These are phyloP conservation scores for Ornithorhynchus anatinus DNA, from an alignment of 2,113 vertebrate genomes.

Conservation along the genomic window DNA sequence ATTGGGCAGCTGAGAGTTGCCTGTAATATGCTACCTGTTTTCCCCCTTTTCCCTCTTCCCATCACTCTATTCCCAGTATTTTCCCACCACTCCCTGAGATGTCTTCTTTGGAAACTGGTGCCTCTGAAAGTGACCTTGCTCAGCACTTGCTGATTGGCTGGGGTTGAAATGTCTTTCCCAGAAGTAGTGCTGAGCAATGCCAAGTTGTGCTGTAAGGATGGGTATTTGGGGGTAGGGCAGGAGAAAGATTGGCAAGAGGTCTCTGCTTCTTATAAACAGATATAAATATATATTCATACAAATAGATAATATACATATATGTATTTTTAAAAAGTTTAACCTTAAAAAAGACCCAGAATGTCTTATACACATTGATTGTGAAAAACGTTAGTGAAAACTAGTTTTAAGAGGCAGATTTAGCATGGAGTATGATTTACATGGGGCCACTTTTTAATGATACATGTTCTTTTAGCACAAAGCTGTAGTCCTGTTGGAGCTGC, in stretches of 20 bases:
- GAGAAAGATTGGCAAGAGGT: conserved; percentile 43
- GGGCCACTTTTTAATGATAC: conserved; percentile 58
- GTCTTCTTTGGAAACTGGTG: background rate
- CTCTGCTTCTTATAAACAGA: conserved; percentile 61
- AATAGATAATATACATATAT: too few relatives aligned
- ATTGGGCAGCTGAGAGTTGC: background rate
- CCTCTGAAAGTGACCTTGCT: background rate
- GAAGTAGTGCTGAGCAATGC: conserved; percentile 27
- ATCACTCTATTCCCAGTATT: background rate
- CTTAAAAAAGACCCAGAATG: too few relatives aligned
- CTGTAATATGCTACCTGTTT: conserved; percentile 2
- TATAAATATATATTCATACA: too few relatives aligned
- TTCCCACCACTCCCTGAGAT: background rate
- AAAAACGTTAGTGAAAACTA: conserved; percentile 44
- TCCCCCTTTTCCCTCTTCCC: fast-evolving
- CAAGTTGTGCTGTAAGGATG: conserved; percentile 30
- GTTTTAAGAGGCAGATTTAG: conserved; percentile 50
- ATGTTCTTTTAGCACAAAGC: conserved; percentile 62
- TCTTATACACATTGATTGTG: too few relatives aligned
- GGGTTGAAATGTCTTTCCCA: conserved; percentile 48
- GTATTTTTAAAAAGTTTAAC: conserved; percentile 36
- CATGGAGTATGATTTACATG: conserved; percentile 63
- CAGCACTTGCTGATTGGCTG: background rate
- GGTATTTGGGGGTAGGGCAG: conserved; percentile 32
- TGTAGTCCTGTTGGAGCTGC: conserved; percentile 57